Evolutionary conservation across 2,888 invertebrate genomes (phyloP), one percentile per base, ranked within the genome.

Genomic region (Watsonalla cultraria): DNA sequence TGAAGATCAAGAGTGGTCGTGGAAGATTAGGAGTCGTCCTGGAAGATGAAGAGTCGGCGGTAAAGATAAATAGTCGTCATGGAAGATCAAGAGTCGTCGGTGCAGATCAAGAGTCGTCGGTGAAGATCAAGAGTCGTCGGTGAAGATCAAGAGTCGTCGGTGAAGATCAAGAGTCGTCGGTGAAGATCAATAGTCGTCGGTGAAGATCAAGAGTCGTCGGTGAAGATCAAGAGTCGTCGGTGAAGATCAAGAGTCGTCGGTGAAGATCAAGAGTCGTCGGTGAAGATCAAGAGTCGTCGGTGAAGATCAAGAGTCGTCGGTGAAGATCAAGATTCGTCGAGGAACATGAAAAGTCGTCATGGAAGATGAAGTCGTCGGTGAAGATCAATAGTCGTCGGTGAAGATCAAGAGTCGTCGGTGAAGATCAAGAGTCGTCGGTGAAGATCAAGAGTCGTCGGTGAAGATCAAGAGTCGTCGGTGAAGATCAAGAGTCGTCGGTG

Each of bases 21-120:
- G 37, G 37, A 47, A 47, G 34, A 47, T 13, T 11, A 37, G 9
- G 37, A 37, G 13, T 15, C n/a, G 15, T 9, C 7, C 8, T 9
- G 37, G 37, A 37, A 48, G n/a, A 48, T 37, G 37, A 35, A 48
- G n/a, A n/a, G n/a, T n/a, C n/a, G n/a, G 13, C n/a, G 39, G 9
- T 39, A 0, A 47, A 48, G 37, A 37, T n/a, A 14, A 11, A 47
- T 5, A 11, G 9, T 42, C 42, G 42, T 5, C 42, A 11, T 42
- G 42, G 42, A 42, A 42, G 57, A 60, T 55, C 53, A 53, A 51
- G 47, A 33, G 47, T 4, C 14, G 14, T 5, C 7, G 35, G 13
- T 0, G 48, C 14, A 48, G 48, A 48, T 48, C n/a, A 47, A 47
- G 34, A 47, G 35, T 7, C 13, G 5, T 6, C 33, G 33, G 7